These are phyloP conservation scores for Struthio camelus DNA, from an alignment of 2,113 vertebrate genomes.

Conservation along the genomic window DNA sequence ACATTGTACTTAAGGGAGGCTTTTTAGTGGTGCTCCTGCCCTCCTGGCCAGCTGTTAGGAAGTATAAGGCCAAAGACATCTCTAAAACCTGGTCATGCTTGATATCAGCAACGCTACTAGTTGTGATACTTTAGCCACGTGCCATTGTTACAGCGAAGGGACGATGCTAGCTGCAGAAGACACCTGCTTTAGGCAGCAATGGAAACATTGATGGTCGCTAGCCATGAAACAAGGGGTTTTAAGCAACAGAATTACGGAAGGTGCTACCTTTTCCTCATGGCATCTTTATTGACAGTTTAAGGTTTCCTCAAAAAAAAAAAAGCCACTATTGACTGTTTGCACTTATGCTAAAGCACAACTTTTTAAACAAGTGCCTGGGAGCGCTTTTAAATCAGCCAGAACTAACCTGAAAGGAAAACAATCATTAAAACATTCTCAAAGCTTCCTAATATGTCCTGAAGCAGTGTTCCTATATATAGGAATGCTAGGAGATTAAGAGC, in stretches of 20 bases:
- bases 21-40: not conserved
- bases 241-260: not conserved
- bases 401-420: not conserved
- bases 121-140: not conserved
- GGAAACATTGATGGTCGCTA: not conserved
- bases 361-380: constrained; percentile 35
- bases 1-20: not conserved
- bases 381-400: constrained; percentile 37
- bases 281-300: not conserved
- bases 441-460: constrained; percentile 36
- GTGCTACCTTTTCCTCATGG: not conserved
- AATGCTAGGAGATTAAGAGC: constrained; percentile 49
- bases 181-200: not conserved
- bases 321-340: not conserved
- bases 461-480: not conserved
- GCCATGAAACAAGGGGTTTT: not conserved
- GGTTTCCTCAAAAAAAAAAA: not conserved
- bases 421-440: constrained; percentile 31
- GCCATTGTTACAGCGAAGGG: not conserved
- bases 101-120: not conserved
- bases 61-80: not conserved
- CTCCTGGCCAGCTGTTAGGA: not conserved
- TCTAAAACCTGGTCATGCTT: not conserved
- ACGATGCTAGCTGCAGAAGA: not conserved
- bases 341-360: not conserved